phyloP scores from a whole-genome alignment of 2,888 invertebrate genomes.

The Chrysomela aeneicollis region DNA sequence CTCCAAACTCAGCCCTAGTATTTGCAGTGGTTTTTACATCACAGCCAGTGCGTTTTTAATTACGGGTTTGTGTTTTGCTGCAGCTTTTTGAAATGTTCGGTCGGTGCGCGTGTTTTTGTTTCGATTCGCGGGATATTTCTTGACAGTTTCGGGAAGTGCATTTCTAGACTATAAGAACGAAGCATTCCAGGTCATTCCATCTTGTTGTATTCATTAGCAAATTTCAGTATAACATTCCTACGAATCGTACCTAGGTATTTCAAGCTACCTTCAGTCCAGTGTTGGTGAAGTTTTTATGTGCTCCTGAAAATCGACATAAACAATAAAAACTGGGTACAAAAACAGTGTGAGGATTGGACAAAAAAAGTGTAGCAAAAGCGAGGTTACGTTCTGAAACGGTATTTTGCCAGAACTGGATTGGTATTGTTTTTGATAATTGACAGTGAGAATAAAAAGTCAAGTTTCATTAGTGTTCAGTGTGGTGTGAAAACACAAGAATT shows the following conservation, averaged over 20 bases:
- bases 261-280: neutral
- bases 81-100: conserved; percentile 28
- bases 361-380: conserved; percentile 3
- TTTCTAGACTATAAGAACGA: conserved; percentile 19
- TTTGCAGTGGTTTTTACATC: conserved; percentile 40
- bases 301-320: conserved; percentile 2
- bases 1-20: conserved; percentile 32
- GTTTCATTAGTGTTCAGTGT: neutral
- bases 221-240: neutral
- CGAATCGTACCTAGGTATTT: conserved; percentile 3
- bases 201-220: neutral
- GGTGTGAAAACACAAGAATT: neutral
- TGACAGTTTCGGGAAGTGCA: conserved; percentile 18
- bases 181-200: conserved; percentile 20
- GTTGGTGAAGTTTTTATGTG: conserved; percentile 18
- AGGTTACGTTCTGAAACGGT: neutral
- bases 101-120: conserved; percentile 32
- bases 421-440: neutral
- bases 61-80: conserved; percentile 31
- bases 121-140: conserved; percentile 27
- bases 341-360: conserved; percentile 12
- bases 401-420: neutral
- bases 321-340: neutral
- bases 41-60: conserved; percentile 29
- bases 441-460: neutral